phyloP scores from a whole-genome alignment of 2,888 invertebrate genomes.

The Mongoloraphidia duomilia region DNA sequence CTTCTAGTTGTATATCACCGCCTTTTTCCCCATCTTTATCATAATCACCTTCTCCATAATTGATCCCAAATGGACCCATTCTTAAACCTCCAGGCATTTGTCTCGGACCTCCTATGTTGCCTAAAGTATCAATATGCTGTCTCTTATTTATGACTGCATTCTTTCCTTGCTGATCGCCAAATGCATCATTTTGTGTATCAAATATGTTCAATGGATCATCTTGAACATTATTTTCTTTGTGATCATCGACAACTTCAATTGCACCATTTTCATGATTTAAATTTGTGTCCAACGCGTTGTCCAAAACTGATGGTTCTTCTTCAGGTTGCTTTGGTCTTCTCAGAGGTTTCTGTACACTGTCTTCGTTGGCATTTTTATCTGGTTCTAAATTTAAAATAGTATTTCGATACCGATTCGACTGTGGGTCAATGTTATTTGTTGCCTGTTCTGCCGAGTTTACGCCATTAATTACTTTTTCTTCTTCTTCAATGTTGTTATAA shows the following conservation, averaged over 20 bases:
- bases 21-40: constrained; percentile 18
- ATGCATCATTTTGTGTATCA: constrained; percentile 10
- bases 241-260: constrained; percentile 24
- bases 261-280: constrained; percentile 24
- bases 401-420: constrained; percentile 10
- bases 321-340: constrained; percentile 5
- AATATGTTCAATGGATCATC: constrained; percentile 11
- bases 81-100: constrained; percentile 12
- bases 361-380: constrained; percentile 7
- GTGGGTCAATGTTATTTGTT: constrained; percentile 16
- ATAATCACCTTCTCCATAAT: constrained; percentile 20
- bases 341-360: constrained; percentile 3
- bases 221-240: constrained; percentile 15
- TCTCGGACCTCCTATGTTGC: constrained; percentile 15
- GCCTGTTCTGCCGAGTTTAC: constrained; percentile 24
- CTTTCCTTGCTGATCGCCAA: constrained; percentile 11
- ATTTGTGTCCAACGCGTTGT: constrained; percentile 8
- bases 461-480: constrained; percentile 10
- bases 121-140: constrained; percentile 19
- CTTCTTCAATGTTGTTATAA: constrained; percentile 18
- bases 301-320: constrained; percentile 6
- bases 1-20: constrained; percentile 18
- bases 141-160: constrained; percentile 16
- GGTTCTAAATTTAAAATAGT: constrained; percentile 9
- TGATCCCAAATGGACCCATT: constrained; percentile 4